These are phyloP conservation scores for Bombus ignitus DNA, from an alignment of 1,140 invertebrate genomes.

Conservation along the genomic window DNA sequence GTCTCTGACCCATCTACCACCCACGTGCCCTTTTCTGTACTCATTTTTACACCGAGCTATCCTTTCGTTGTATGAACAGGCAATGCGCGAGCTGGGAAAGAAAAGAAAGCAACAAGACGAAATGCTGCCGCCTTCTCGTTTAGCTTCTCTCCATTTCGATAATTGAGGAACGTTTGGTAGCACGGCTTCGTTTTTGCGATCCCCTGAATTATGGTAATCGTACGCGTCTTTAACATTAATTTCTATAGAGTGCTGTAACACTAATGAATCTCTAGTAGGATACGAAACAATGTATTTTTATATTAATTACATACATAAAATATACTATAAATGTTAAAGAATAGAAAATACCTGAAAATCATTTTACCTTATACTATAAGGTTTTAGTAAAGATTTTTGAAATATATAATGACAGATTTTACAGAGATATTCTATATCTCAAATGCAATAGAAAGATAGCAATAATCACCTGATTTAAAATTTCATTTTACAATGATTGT, in stretches of 20 bases:
- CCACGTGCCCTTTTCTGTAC: conserved; percentile 53
- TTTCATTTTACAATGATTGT: too few relatives aligned
- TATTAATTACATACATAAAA: background rate
- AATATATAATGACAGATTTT: too few relatives aligned
- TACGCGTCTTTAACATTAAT: conserved; percentile 15
- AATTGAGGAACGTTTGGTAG: conserved; percentile 48
- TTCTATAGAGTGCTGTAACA: background rate
- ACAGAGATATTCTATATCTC: too few relatives aligned
- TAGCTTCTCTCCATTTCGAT: conserved; percentile 52
- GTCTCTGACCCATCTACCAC: conserved; percentile 54
- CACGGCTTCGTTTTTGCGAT: background rate
- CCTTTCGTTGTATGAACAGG: conserved; percentile 42
- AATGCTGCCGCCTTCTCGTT: conserved; percentile 42
- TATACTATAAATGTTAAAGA: background rate
- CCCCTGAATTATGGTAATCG: conserved; percentile 18
- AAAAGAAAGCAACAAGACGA: conserved; percentile 34
- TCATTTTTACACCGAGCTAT: conserved; percentile 55
- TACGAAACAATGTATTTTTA: background rate
- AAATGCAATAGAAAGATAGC: too few relatives aligned
- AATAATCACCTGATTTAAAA: too few relatives aligned
- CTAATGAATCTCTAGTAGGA: background rate
- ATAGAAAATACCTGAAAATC: too few relatives aligned
- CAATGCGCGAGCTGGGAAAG: conserved; percentile 4
- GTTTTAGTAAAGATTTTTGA: too few relatives aligned
- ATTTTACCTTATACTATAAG: too few relatives aligned